These are phyloP conservation scores for Aporophyla lueneburgensis DNA, from an alignment of 2,888 invertebrate species.

Conservation along the genomic window DNA sequence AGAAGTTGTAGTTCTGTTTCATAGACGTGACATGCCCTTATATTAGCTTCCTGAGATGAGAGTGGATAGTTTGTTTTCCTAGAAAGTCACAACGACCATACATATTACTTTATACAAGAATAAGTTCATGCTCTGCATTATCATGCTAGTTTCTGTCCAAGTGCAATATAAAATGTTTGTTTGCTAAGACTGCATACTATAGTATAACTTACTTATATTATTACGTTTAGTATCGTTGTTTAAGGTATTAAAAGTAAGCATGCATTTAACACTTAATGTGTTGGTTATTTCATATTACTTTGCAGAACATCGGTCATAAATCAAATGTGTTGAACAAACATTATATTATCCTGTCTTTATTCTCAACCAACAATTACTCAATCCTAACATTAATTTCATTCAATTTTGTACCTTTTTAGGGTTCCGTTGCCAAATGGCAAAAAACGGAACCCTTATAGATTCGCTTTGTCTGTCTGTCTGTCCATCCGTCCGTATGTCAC, in stretches of 20 bases:
- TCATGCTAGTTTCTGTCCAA: conserved; percentile 4
- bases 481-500: too few species aligned
- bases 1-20: not conserved
- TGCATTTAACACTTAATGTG: not conserved
- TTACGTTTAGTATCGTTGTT: not conserved
- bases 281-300: not conserved
- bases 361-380: not conserved
- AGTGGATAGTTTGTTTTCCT: conserved; percentile 18
- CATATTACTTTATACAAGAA: conserved; percentile 1
- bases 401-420: not conserved
- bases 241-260: not conserved
- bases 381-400: not conserved
- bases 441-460: too few species aligned
- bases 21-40: not conserved
- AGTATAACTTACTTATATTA: not conserved
- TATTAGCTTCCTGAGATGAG: not conserved
- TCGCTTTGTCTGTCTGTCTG: too few species aligned
- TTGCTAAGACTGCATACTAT: not conserved
- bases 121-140: not conserved
- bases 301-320: not conserved
- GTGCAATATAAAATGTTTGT: conserved; percentile 4
- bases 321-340: not conserved
- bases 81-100: conserved; percentile 12
- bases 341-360: not conserved
- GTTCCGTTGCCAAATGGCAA: too few species aligned